These are phyloP conservation scores for Phaetusa simplex DNA, from an alignment of 2,113 vertebrate species.

Conservation along the genomic window DNA sequence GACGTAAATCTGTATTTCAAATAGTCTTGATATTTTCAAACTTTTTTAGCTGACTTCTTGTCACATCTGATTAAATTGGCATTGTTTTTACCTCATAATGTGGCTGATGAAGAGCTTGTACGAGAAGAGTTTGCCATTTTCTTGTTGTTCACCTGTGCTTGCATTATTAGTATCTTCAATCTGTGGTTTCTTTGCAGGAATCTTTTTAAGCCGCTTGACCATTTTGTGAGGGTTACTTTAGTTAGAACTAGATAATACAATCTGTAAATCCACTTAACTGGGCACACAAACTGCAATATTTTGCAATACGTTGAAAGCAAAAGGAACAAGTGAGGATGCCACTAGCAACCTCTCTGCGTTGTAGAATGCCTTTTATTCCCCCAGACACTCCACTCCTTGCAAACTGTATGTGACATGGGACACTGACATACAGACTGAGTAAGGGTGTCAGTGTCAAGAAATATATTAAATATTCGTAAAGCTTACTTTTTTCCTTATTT, in stretches of 20 bases:
- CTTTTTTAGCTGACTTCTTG: not conserved
- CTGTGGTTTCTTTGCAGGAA: not conserved
- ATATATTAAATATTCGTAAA: not conserved
- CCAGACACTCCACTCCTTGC: rapidly evolving
- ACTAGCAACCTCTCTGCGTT: rapidly evolving
- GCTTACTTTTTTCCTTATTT: not conserved
- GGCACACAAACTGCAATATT: not conserved
- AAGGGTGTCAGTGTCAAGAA: not conserved
- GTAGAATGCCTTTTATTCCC: not conserved
- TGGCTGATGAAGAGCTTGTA: not conserved
- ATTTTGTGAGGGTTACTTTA: not conserved
- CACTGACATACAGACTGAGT: not conserved
- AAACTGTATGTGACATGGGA: not conserved
- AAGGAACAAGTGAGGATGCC: not conserved
- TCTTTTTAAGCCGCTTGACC: not conserved
- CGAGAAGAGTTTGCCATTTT: not conserved
- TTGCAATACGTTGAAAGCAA: rapidly evolving
- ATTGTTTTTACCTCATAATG: not conserved
- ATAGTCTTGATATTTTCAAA: not conserved
- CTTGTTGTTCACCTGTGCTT: not conserved
- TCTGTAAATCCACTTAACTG: not conserved
- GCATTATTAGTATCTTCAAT: not conserved
- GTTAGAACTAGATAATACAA: not conserved
- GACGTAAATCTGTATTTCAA: not conserved
- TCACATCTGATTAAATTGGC: not conserved